Evolutionary conservation across 2,113 vertebrate genomes (phyloP).

Genomic region (Calypte anna): DNA sequence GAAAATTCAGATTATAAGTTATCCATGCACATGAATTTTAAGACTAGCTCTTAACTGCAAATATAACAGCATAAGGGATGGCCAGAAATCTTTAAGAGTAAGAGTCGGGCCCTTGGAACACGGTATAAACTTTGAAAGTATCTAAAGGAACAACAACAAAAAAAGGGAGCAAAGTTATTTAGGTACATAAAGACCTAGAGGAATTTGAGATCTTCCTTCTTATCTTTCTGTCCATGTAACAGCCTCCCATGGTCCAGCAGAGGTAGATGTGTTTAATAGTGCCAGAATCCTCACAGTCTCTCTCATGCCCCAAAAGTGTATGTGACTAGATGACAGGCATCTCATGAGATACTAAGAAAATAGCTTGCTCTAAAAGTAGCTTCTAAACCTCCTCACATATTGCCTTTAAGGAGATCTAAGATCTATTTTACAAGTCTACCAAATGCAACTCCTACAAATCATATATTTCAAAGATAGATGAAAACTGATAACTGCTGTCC

Average conservation of each 20-base stretch:
- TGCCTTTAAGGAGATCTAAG: conserved; percentile 49
- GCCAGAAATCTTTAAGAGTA: neutral
- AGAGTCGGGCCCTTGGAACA: neutral
- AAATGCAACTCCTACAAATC: neutral
- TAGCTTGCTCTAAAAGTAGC: conserved; percentile 41
- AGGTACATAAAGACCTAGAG: neutral
- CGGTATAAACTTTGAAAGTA: neutral
- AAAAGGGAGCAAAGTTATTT: neutral
- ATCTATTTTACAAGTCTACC: conserved; percentile 17
- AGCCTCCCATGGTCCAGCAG: neutral
- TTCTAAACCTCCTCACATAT: conserved; percentile 21
- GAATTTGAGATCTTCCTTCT: neutral
- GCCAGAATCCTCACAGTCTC: neutral
- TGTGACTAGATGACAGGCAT: neutral
- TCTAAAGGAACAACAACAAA: neutral
- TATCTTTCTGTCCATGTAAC: neutral
- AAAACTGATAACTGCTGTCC: neutral
- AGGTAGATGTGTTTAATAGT: neutral
- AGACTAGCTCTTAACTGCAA: neutral
- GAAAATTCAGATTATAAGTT: neutral
- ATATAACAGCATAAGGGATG: neutral
- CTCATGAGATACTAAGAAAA: neutral
- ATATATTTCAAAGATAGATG: neutral
- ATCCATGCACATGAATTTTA: neutral
- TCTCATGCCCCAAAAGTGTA: neutral